Conservation (phyloP, 1,140 invertebrate species). For the Drosophila kurseongensis region DNA sequence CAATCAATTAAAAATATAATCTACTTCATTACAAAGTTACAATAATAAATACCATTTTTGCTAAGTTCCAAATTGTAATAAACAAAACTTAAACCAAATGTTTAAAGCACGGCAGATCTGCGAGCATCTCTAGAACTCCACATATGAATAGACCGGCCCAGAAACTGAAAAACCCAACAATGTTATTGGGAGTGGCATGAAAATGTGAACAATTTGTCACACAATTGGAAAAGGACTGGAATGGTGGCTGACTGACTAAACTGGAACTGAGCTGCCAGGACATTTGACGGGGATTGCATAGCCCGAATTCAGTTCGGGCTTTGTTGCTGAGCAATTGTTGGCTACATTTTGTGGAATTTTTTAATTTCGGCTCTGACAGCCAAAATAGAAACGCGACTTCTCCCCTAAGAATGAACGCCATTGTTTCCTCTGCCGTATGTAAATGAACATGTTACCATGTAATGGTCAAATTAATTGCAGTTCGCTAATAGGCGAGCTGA, state of each 20-base stretch:
- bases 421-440: conserved; percentile 5
- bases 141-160: not conserved
- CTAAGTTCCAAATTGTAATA: not conserved
- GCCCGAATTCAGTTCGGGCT: conserved; percentile 9
- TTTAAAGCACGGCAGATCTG: not conserved
- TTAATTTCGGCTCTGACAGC: conserved; percentile 58
- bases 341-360: conserved; percentile 72
- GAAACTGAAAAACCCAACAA: conserved; percentile 11
- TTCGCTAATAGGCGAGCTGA: conserved; percentile 39
- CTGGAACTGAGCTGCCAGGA: conserved; percentile 49
- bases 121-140: not conserved
- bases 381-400: conserved; percentile 6
- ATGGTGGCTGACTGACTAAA: conserved; percentile 32
- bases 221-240: conserved; percentile 57
- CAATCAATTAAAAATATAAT: too few relatives aligned
- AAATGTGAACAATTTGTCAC: conserved; percentile 77
- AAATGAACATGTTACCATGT: conserved; percentile 20
- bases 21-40: too few relatives aligned
- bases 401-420: conserved; percentile 36
- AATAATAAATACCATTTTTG: too few relatives aligned
- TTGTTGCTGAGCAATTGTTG: conserved; percentile 32
- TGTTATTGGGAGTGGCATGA: conserved; percentile 49
- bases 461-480: conserved; percentile 69
- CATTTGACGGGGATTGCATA: conserved; percentile 59
- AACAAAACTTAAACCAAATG: not conserved